Conservation (phyloP, 2,888 invertebrate species). For the Acronicta aceris region DNA sequence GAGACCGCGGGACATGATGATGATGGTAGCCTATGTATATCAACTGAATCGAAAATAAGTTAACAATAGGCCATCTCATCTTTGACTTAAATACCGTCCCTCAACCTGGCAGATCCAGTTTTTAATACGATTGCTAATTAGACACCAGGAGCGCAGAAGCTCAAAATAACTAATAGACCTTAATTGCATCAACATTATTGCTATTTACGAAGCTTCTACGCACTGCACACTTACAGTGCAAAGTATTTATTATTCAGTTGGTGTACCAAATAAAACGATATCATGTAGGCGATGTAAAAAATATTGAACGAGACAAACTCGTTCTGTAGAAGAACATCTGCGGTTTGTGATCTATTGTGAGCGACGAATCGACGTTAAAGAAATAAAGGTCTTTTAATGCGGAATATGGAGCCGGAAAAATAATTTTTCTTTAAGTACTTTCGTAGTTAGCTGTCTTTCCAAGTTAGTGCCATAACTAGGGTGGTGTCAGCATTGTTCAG, state of each 20-base stretch:
- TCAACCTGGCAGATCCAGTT: slow-evolving; percentile 4
- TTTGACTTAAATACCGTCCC: no score
- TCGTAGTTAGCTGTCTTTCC: no score
- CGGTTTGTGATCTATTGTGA: slow-evolving; percentile 27
- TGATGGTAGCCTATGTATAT: no score
- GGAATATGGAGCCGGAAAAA: no score
- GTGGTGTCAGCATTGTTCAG: no score
- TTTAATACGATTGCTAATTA: slow-evolving; percentile 15
- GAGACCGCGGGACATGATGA: no score
- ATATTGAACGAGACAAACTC: slow-evolving; percentile 20
- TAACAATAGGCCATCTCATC: no score
- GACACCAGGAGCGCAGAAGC: slow-evolving; percentile 2
- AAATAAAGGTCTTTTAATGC: no score
- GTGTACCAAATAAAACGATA: slow-evolving; percentile 32
- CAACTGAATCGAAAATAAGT: no score
- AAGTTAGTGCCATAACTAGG: no score
- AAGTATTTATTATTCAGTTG: slow-evolving; percentile 36
- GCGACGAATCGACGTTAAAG: neutral
- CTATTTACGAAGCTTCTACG: slow-evolving; percentile 1
- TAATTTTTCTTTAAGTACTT: no score
- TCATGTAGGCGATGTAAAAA: slow-evolving; percentile 38
- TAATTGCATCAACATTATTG: slow-evolving; percentile 34
- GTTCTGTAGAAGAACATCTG: slow-evolving; percentile 31
- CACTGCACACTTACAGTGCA: slow-evolving; percentile 7
- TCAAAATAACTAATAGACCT: slow-evolving; percentile 33